Evolutionary conservation across 2,888 invertebrate genomes (phyloP), one percentile per base, ranked within the genome.

Genomic region (Panopea generosa): DNA sequence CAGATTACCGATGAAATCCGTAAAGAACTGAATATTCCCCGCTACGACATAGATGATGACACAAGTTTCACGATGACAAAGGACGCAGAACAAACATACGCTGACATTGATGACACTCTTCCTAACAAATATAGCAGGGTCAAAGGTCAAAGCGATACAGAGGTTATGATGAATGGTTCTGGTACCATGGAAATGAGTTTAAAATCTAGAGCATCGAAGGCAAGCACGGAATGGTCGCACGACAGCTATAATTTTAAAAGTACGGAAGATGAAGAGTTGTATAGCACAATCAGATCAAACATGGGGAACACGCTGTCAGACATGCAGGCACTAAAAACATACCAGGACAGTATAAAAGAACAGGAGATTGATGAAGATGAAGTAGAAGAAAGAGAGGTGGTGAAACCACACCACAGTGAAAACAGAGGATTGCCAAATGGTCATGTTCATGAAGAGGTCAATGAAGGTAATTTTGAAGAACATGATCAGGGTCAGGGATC

Each of bases 1-100:
- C 85, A 86, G 24, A 83, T 90, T 27, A 79, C 90, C 49, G 86
- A 85, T 38, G 86, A 88, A 29, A 83, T 91, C 20, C 70, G 88
- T 14, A 74, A 71, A 18, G 86, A 90, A 68, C 78, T 91, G 47
- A 89, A 90, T n/a, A 85, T 91, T 47, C 72, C 74, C 11, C 68
- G 77, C 18, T 75, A 77, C 27, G 81, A 77, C 45, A 61, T 81
- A 18, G 57, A 81, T 59, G 81, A 81, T 50, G 77, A 77, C n/a
- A 66, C 81, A 24, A 75, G 74, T 33, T 59, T 65, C 38, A 71
- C 53, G 11, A 76, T 76, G 76, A 76, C 66, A 33, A 55, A 66
- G 38, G 60, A 53, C 9, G 40, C 57, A 3, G 63, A 71, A 6
- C 4, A 56, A 16, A n/a, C 40, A 33, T 29, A 50, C 11, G 67